Base-by-base conservation (phyloP, 2,888 invertebrate genomes). In the Dicyrtoma fusca region DNA sequence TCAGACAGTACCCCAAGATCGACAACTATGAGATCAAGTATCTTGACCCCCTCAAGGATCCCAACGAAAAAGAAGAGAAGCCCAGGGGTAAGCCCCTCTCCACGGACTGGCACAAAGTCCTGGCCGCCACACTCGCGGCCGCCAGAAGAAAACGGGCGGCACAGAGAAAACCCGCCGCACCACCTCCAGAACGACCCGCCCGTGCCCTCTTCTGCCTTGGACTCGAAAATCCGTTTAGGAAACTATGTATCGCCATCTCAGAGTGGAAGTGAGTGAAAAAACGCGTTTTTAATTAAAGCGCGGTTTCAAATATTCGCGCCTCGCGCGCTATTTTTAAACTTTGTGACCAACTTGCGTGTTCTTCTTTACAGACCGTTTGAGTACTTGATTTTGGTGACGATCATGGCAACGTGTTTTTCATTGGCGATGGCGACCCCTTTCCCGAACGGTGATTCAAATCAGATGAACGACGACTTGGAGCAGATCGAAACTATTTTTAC, bases 381-480 rank as follows among this genome's bases (percentile, higher is more conserved):
- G 82, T 87, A 85, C 82, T 83, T 88, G 74, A 88, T 88, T 81
- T 83, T 88, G 80, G 81, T 87, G 77, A 88, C 88, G 76, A 88
- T 88, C 79, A 86, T 87, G 83, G 87, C 87, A 81, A 88, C 88
- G 82, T 88, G 88, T 82, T 84, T 87, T 70, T 87, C 87, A 51
- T 82, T 88, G 79, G 88, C 88, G 71, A 84, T 87, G 76, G 86
- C 85, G 81, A 87, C 87, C 71, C 88, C 88, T 49, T 88, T 86
- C 82, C 88, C 88, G 21, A 82, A 84, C 73, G 83, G 84, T 73
- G 88, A 88, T 82, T 86, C 87, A 78, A 87, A 88, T 82, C 82
- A 83, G 73, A 82, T 85, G 79, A 88, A 88, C 81, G 83, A 83
- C 71, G 83, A 85, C 76, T 82, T 88, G 87, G 88, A 88, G 83